Base-by-base conservation (phyloP, 2,797 vertebrate species). In the Cyclura pinguis region DNA sequence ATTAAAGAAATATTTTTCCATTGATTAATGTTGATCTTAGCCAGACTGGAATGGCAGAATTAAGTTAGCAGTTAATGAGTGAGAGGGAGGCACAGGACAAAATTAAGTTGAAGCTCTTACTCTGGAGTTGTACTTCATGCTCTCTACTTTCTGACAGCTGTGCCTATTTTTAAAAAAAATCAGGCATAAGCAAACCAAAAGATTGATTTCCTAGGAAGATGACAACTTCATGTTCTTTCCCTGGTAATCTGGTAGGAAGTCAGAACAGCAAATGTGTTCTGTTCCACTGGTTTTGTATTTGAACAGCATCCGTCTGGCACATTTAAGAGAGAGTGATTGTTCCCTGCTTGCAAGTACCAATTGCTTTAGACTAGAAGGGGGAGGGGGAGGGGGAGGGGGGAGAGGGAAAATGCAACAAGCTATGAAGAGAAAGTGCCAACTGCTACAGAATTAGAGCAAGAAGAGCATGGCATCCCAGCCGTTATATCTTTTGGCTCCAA, bases 251-350 rank as follows among this genome's bases (percentile, higher is more conserved):
- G 85, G 9, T 73, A 92, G 47, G 88, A 89, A 96, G 64, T 14
- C 57, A 87, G 92, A 91, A 92, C 78, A 86, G 85, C 85, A 89
- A 85, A n/a, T 87, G 47, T 90, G 47, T 59, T 94, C 24, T 87
- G 24, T 93, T 92, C 38, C 72, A 91, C 78, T 32, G 0, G 38
- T 91, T 93, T 85, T 38, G 84, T 78, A 92, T 35, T 84, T 69
- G 90, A 94, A 84, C 89, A 95, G 69, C 84, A 93, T 59, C 92
- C 50, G 47, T 76, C 90, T 80, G 90, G 83, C 89, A 87, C 47
- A 0, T 78, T 90, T 67, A 29, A 87, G 91, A 88, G 38, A 85
- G 16, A 57, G 55, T 24, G 38, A 80, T 74, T 47, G 55, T 64
- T 92, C 1, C 7, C 24, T 88, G 77, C 3, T 29, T 90, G 67